Evolutionary conservation across 2,113 vertebrate genomes (phyloP), one percentile per base, ranked within the genome.

Genomic region (Varanus komodoensis): DNA sequence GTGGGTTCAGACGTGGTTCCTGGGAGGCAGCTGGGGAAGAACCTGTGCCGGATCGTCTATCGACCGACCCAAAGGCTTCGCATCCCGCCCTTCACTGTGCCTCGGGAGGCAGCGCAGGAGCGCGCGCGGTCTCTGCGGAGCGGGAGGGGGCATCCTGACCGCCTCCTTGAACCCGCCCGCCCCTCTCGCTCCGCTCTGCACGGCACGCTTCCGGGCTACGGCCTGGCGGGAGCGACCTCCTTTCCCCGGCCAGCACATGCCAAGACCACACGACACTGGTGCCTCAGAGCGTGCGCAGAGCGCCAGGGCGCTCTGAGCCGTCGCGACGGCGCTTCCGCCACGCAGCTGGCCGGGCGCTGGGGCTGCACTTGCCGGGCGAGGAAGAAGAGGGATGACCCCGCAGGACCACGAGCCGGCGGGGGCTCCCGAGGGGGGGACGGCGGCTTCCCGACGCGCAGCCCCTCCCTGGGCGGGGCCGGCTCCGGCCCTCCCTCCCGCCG

Each of bases 271-370:
- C 25, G 44, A 21, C 29, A 57, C 12, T 4, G 0, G 80, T 0
- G 61, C 67, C 44, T 73, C 83, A 52, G 87, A 54, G 77, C 78
- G 48, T 23, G 61, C 52, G 61, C 75, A 88, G 77, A 88, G 75
- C 9, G 61, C 77, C 15, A 3, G 54, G 57, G 2, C 2, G 52
- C 27, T 9, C 11, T n/a, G 29, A 11, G 29, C 71, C 6, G 1
- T 8, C 68, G 23, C 19, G 6, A 69, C 4, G 54, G 68, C 15
- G 23, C 1, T 44, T 71, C 29, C 6, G 8, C 34, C 19, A 8
- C 19, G 77, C 19, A 78, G 77, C 17, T 4, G 38, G 23, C 6
- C n/a, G n/a, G n/a, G n/a, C n/a, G n/a, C n/a, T 44, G n/a, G 73
- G 4, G n/a, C 23, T 52, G 78, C 27, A 3, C 8, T 29, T 29